Evolutionary conservation across 2,113 vertebrate genomes (phyloP).

Genomic region (Oceanodroma tethys): DNA sequence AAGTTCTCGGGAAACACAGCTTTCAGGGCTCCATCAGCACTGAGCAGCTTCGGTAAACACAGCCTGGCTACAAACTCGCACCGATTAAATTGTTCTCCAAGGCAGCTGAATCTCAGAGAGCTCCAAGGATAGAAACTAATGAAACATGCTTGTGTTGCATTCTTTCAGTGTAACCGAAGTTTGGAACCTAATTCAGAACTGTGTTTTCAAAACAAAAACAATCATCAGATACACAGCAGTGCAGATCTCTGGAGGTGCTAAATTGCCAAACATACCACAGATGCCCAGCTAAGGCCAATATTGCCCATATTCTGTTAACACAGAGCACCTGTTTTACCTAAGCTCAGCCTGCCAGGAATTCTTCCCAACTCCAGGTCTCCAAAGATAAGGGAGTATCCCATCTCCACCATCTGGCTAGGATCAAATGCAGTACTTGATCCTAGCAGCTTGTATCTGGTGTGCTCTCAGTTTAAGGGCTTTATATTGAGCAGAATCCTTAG

Average conservation of each 20-base stretch:
- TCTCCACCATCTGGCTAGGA: not conserved
- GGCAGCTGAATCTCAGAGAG: not conserved
- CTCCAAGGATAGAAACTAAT: not conserved
- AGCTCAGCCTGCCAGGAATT: not conserved
- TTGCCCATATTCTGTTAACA: not conserved
- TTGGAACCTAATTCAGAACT: not conserved
- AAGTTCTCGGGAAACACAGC: not conserved
- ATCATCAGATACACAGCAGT: not conserved
- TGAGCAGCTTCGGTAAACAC: not conserved
- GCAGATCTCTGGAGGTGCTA: not conserved
- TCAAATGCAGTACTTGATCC: not conserved
- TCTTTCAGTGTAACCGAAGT: fast-evolving
- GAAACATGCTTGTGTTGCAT: fast-evolving
- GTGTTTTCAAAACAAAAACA: not conserved
- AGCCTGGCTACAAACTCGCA: not conserved
- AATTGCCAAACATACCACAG: not conserved
- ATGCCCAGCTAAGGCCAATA: not conserved
- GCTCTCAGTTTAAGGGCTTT: not conserved
- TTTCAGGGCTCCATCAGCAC: not conserved
- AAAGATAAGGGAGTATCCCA: not conserved
- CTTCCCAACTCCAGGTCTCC: not conserved
- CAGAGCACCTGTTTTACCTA: not conserved
- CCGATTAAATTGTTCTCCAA: fast-evolving
- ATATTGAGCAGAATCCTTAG: fast-evolving
- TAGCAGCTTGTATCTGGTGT: not conserved